Percentiles rank a stretch among this genome's conserved stretches.
Conservation (phyloP, 2,888 invertebrate species). For the Volucella bombylans region DNA sequence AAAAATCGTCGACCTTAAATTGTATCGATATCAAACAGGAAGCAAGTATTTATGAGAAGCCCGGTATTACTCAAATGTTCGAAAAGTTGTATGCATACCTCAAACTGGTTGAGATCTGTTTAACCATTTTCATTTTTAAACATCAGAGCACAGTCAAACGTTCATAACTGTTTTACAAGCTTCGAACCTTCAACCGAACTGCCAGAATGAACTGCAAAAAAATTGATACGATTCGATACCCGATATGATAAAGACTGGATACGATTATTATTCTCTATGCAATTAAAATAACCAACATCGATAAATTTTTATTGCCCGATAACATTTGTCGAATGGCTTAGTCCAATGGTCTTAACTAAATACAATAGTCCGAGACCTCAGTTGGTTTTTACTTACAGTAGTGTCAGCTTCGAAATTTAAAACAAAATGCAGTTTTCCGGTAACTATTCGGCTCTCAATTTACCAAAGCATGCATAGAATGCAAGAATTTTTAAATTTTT, state of each 20-base stretch:
- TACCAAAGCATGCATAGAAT: neutral
- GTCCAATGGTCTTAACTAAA: neutral
- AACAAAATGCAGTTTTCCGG: constrained; percentile 32
- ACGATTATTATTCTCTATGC: constrained; percentile 9
- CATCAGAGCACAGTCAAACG: too few species aligned
- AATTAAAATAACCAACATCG: constrained; percentile 39
- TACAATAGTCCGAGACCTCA: constrained; percentile 1
- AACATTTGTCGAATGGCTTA: constrained; percentile 2
- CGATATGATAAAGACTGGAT: constrained; percentile 35
- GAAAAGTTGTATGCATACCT: neutral
- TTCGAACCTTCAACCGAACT: too few species aligned
- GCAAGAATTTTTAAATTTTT: neutral
- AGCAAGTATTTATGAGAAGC: too few species aligned
- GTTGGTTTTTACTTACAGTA: constrained; percentile 23
- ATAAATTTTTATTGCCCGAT: constrained; percentile 48
- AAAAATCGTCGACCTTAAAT: too few species aligned
- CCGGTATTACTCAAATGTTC: neutral
- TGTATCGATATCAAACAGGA: too few species aligned
- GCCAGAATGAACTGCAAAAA: too few species aligned
- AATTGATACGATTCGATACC: constrained; percentile 16
- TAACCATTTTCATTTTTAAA: too few species aligned
- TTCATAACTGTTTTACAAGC: too few species aligned
- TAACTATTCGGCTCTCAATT: constrained; percentile 7
- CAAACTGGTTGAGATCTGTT: too few species aligned
- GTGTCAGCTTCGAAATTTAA: neutral